A percentile compares a stretch with the other conserved stretches of the same genome.
Conservation (phyloP, 2,797 vertebrate genomes). For the Chanos chanos region DNA sequence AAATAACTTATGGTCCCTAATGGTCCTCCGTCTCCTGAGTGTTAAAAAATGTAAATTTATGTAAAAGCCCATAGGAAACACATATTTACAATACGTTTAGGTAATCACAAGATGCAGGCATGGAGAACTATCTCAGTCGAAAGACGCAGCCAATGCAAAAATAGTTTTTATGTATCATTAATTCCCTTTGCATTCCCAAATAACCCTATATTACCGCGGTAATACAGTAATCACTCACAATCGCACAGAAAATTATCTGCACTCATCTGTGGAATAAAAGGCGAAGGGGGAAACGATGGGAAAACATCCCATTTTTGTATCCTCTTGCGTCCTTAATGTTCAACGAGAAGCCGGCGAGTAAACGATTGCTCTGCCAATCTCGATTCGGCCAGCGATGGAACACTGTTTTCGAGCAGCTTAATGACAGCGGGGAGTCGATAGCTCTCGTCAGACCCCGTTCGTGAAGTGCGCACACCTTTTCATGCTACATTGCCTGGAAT, state of each 20-base stretch:
- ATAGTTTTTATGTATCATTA: conserved; percentile 98
- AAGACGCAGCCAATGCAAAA: conserved; percentile 84
- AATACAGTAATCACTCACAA: conserved; percentile 98
- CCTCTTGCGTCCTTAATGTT: conserved; percentile 80
- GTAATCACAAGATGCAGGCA: conserved; percentile 88
- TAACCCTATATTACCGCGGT: conserved; percentile 87
- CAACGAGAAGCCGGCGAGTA: conserved; percentile 65
- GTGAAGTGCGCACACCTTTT: conserved; percentile 67
- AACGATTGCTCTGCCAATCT: conserved; percentile 57
- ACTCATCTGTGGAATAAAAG: conserved; percentile 88
- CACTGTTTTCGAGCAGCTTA: conserved; percentile 71
- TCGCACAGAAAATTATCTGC: conserved; percentile 91
- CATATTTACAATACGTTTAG: conserved; percentile 83
- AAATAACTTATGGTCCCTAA: conserved; percentile 74
- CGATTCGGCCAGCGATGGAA: conserved; percentile 51
- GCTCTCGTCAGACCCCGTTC: conserved; percentile 41
- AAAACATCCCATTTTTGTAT: conserved; percentile 71
- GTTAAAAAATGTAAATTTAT: conserved; percentile 82
- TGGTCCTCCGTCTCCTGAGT: conserved; percentile 73
- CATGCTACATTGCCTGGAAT: conserved; percentile 75
- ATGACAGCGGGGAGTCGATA: conserved; percentile 72
- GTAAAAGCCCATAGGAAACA: conserved; percentile 77
- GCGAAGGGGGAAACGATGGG: conserved; percentile 71
- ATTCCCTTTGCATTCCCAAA: conserved; percentile 85
- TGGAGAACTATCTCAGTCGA: conserved; percentile 76